These are phyloP conservation scores for Galemys pyrenaicus DNA, from an alignment of 2,113 vertebrate genomes.

Conservation along the genomic window DNA sequence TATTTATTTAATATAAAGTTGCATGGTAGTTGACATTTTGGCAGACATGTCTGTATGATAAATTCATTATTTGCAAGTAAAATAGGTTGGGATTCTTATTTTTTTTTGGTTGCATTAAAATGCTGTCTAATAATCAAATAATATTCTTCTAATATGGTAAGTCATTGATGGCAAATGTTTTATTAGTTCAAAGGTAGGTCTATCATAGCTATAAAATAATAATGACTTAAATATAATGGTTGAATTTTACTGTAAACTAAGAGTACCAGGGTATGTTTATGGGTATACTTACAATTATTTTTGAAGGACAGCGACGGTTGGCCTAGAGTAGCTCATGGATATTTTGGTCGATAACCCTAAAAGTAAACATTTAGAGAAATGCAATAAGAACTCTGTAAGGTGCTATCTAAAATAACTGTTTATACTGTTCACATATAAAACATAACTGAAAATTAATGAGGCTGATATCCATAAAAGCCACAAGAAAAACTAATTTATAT, in stretches of 20 bases:
- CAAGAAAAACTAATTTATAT: neutral
- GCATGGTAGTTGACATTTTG: neutral
- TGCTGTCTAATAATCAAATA: neutral
- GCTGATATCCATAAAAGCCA: neutral
- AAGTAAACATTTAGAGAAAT: conserved; percentile 65
- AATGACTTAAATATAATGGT: neutral
- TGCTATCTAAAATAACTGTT: neutral
- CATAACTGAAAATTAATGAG: neutral
- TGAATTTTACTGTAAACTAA: conserved; percentile 36
- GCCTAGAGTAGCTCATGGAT: conserved; percentile 62
- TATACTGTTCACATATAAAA: neutral
- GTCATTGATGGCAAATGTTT: neutral
- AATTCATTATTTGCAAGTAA: conserved; percentile 28
- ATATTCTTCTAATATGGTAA: neutral
- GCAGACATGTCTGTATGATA: neutral
- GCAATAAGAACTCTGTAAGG: conserved; percentile 32
- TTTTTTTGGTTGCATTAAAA: conserved; percentile 55
- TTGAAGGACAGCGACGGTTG: conserved; percentile 44
- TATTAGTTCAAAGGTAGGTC: neutral
- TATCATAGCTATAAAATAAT: neutral
- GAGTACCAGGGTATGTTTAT: neutral
- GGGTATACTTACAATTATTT: conserved; percentile 72
- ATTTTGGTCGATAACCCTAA: conserved; percentile 66
- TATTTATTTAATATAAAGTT: conserved; percentile 24
- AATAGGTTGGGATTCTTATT: neutral